Percentiles rank a stretch among this genome's conserved stretches.
Evolutionary conservation across 2,113 vertebrate genomes (phyloP).

Genomic region (Ranitomeya variabilis): DNA sequence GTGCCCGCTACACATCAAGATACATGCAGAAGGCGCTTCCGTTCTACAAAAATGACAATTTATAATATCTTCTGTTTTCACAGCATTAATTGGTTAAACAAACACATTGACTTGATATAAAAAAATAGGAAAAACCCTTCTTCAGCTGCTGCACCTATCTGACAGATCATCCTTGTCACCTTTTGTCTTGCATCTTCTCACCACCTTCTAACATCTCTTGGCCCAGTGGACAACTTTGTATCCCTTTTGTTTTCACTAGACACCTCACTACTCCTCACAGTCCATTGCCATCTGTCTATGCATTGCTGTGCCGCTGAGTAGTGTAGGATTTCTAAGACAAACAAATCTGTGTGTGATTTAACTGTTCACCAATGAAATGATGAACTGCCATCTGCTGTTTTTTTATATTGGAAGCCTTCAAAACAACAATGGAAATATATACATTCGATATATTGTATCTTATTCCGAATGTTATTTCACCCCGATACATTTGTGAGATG

Average conservation of each 20-base stretch:
- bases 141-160: constrained; percentile 26
- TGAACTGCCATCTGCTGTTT: constrained; percentile 59
- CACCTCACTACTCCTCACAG: constrained; percentile 54
- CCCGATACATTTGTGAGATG: neutral
- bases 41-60: neutral
- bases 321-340: constrained; percentile 58
- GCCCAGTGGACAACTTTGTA: constrained; percentile 54
- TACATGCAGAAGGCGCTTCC: neutral
- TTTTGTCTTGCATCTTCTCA: constrained; percentile 51
- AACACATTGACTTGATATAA: neutral
- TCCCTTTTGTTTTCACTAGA: constrained; percentile 59
- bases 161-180: constrained; percentile 32
- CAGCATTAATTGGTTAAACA: neutral
- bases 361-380: constrained; percentile 58
- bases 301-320: constrained; percentile 54
- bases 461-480: constrained; percentile 8
- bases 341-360: constrained; percentile 59
- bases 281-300: constrained; percentile 56
- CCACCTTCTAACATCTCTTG: constrained; percentile 51
- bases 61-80: neutral
- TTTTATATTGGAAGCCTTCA: constrained; percentile 51
- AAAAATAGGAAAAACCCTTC: neutral
- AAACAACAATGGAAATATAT: constrained; percentile 56
- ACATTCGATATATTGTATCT: constrained; percentile 37
- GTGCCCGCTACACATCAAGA: neutral